phyloP scores from a whole-genome alignment of 1,140 invertebrate genomes.

The Drosophila sturtevanti region DNA sequence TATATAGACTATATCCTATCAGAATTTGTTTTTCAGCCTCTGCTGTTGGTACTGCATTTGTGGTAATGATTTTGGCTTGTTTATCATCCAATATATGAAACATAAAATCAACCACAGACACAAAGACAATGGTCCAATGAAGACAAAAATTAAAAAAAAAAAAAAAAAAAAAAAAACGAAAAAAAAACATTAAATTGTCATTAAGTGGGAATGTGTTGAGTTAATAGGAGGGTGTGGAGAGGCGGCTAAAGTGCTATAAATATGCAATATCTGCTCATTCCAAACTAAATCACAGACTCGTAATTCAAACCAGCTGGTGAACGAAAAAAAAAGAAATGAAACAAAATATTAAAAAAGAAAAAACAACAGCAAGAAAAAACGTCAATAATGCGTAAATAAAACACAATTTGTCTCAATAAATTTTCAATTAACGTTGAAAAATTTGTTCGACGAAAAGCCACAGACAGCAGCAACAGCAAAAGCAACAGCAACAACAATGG shows the following conservation, averaged over 20 bases:
- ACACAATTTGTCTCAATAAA: constrained; percentile 81
- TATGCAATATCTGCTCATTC: constrained; percentile 7
- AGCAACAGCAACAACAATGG: constrained; percentile 13
- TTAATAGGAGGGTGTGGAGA: background rate
- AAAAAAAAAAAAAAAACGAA: constrained; percentile 30
- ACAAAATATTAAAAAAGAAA: too few species aligned
- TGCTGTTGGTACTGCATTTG: constrained; percentile 62
- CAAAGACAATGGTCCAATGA: background rate
- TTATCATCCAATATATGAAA: constrained; percentile 64
- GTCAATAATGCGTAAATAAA: constrained; percentile 79
- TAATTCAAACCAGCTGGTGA: constrained; percentile 41
- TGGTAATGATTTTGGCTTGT: constrained; percentile 72
- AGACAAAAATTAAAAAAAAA: constrained; percentile 15
- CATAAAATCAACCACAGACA: constrained; percentile 26
- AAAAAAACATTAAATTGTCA: constrained; percentile 60
- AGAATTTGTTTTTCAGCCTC: background rate
- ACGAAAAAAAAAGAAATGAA: constrained; percentile 7
- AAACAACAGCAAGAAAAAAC: constrained; percentile 13
- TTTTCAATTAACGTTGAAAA: constrained; percentile 78
- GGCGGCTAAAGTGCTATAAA: background rate
- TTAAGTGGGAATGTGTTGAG: constrained; percentile 39
- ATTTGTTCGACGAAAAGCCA: constrained; percentile 56
- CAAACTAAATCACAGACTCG: constrained; percentile 27
- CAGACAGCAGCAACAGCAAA: constrained; percentile 50
- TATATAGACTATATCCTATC: background rate